phyloP scores from a whole-genome alignment of 2,797 vertebrate genomes.

The Alcedo atthis region DNA sequence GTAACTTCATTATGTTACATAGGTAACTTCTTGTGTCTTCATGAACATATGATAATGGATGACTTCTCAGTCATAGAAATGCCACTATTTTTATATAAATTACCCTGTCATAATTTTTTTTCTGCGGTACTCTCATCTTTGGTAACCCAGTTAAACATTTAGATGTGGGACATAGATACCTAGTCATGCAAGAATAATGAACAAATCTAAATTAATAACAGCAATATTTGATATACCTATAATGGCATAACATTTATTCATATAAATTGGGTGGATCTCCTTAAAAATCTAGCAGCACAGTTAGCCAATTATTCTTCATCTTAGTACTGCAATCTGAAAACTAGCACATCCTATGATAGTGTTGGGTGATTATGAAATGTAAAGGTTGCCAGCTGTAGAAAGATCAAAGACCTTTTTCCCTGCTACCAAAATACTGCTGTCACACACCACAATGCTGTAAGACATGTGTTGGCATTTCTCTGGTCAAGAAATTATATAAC shows the following conservation, averaged over 20 bases:
- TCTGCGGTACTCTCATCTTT: background rate
- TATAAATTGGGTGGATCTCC: background rate
- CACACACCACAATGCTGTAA: conserved; percentile 18
- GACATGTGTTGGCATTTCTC: conserved; percentile 41
- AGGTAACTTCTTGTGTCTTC: background rate
- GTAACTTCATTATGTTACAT: background rate
- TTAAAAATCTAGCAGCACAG: background rate
- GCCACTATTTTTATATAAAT: background rate
- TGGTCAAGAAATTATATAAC: conserved; percentile 57
- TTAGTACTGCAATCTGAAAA: background rate
- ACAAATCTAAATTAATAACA: background rate
- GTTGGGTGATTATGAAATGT: background rate
- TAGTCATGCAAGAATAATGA: background rate
- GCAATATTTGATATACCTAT: background rate
- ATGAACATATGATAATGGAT: background rate
- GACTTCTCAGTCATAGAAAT: background rate
- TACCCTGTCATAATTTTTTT: background rate
- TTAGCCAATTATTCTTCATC: background rate
- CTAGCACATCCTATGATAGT: background rate
- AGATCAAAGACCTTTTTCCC: conserved; percentile 27
- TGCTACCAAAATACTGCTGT: conserved; percentile 7
- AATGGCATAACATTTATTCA: background rate
- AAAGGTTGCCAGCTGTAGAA: background rate
- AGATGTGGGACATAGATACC: background rate
- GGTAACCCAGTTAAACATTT: background rate